These are phyloP conservation scores for Pterois miles DNA, from an alignment of 2,797 vertebrate genomes.

Conservation along the genomic window DNA sequence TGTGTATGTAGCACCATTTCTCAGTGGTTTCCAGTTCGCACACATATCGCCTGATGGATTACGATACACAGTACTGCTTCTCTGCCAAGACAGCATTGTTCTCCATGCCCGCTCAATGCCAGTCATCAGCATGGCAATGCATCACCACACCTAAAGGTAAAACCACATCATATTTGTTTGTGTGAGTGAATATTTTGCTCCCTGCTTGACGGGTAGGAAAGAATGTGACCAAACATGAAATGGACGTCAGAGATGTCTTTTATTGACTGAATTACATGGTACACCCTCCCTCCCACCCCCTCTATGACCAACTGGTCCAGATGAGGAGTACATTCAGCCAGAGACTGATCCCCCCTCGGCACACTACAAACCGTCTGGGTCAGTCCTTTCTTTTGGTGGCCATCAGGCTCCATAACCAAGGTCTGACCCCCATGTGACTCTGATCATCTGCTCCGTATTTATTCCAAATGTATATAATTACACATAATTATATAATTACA, in stretches of 20 bases:
- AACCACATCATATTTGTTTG: neutral
- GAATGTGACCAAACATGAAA: constrained; percentile 42
- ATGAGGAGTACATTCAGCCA: too few relatives aligned
- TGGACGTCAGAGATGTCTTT: neutral
- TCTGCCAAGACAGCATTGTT: constrained; percentile 56
- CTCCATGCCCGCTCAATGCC: constrained; percentile 31
- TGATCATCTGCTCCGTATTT: too few relatives aligned
- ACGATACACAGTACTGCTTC: constrained; percentile 74
- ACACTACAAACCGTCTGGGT: too few relatives aligned
- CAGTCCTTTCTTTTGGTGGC: too few relatives aligned
- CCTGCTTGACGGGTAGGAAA: constrained; percentile 6
- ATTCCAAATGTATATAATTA: too few relatives aligned
- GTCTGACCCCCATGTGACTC: too few relatives aligned
- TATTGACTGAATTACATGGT: neutral
- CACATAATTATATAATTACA: too few relatives aligned
- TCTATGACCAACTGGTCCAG: too few relatives aligned
- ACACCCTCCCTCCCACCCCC: too few relatives aligned
- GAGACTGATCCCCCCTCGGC: too few relatives aligned
- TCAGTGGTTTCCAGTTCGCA: neutral
- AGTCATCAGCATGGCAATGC: constrained; percentile 65
- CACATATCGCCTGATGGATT: constrained; percentile 52
- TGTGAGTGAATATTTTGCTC: neutral
- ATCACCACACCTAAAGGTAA: constrained; percentile 68
- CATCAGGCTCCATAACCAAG: too few relatives aligned
- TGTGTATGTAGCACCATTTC: constrained; percentile 55